phyloP scores from a whole-genome alignment of 2,113 vertebrate species.

The Crotophaga sulcirostris region DNA sequence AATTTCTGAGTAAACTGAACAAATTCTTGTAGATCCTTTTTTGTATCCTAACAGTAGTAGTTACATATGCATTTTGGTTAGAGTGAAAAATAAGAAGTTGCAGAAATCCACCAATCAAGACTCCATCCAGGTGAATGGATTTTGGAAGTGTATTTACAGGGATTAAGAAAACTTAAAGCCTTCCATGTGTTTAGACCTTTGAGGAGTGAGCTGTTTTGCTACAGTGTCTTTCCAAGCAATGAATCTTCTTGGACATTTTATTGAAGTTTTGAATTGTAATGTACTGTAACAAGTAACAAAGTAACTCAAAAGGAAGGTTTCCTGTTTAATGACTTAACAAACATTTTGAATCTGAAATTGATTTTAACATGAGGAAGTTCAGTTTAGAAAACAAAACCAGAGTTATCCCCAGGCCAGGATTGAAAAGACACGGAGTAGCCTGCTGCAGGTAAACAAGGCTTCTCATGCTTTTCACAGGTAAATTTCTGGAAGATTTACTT shows the following conservation, averaged over 20 bases:
- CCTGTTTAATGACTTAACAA: background rate
- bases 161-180: background rate
- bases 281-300: background rate
- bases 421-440: background rate
- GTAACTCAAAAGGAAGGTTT: background rate
- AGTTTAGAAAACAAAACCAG: background rate
- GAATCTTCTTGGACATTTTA: background rate
- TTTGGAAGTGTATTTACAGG: background rate
- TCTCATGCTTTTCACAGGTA: background rate
- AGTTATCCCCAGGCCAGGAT: background rate
- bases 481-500: background rate
- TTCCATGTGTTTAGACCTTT: background rate
- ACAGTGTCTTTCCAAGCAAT: background rate
- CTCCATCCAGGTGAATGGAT: background rate
- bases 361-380: background rate
- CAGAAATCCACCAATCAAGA: background rate
- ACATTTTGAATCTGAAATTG: background rate
- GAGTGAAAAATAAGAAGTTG: background rate
- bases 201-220: background rate
- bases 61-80: background rate
- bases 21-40: background rate
- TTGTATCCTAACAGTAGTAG: background rate
- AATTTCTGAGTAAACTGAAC: background rate
- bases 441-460: background rate
- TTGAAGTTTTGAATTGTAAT: background rate